Conservation (phyloP, 2,797 vertebrate genomes). For the Characodon lateralis region DNA sequence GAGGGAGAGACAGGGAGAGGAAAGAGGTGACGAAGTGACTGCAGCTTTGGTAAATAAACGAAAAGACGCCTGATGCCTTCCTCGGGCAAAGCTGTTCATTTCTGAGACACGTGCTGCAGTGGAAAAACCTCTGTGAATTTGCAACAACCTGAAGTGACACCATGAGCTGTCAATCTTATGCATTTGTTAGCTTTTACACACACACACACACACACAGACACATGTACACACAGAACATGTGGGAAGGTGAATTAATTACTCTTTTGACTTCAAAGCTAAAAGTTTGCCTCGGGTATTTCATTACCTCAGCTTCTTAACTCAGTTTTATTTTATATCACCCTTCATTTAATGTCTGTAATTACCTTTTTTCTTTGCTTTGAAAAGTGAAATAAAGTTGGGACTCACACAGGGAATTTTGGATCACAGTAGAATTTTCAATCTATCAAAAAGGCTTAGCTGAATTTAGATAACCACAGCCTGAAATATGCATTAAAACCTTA, state of each 20-base stretch:
- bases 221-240: neutral
- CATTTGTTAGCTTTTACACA: slow-evolving; percentile 23
- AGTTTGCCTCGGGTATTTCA: slow-evolving; percentile 49
- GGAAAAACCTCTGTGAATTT: neutral
- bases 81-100: slow-evolving; percentile 28
- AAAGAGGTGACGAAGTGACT: slow-evolving; percentile 13
- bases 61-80: slow-evolving; percentile 34
- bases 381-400: slow-evolving; percentile 36
- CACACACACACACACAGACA: slow-evolving; percentile 4
- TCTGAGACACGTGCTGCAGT: slow-evolving; percentile 21
- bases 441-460: neutral
- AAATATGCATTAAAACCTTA: neutral
- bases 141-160: slow-evolving; percentile 23
- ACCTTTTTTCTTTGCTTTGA: slow-evolving; percentile 45
- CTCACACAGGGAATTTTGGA: slow-evolving; percentile 14
- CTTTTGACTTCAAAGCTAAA: slow-evolving; percentile 67
- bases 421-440: neutral
- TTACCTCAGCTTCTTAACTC: slow-evolving; percentile 33
- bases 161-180: neutral
- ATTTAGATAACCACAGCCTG: neutral
- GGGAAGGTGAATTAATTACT: slow-evolving; percentile 57
- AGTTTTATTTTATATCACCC: slow-evolving; percentile 46
- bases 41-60: slow-evolving; percentile 30
- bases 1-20: slow-evolving; percentile 53
- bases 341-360: slow-evolving; percentile 60